Conservation (phyloP, 2,797 vertebrate species). For the Spatula versicolor region DNA sequence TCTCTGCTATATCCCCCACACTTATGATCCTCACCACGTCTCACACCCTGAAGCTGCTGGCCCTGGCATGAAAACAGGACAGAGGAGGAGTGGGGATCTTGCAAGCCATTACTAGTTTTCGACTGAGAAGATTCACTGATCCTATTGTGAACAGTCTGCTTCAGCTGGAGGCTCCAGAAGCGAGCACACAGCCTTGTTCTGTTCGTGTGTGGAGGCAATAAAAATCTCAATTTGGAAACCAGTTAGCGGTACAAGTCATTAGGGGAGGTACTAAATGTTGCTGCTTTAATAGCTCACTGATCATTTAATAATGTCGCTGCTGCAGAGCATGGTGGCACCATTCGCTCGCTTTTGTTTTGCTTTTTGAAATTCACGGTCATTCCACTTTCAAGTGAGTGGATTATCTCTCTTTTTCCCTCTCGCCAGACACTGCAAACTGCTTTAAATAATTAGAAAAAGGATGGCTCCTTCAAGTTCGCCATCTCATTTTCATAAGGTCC, state of each 20-base stretch:
- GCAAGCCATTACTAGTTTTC: conserved; percentile 26
- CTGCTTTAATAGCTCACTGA: conserved; percentile 76
- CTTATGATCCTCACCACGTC: neutral
- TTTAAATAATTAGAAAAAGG: conserved; percentile 70
- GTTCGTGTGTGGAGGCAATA: conserved; percentile 56
- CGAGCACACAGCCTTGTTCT: conserved; percentile 37
- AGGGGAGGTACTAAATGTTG: conserved; percentile 70
- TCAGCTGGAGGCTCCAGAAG: conserved; percentile 40
- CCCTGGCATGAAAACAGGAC: neutral
- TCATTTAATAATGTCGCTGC: conserved; percentile 75
- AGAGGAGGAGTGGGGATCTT: neutral
- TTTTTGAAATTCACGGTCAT: conserved; percentile 73
- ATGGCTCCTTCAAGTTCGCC: conserved; percentile 56
- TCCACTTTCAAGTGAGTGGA: conserved; percentile 60
- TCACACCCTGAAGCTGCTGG: conserved; percentile 10
- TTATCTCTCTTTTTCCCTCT: conserved; percentile 47
- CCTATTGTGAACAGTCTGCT: conserved; percentile 25
- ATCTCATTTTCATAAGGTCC: conserved; percentile 67
- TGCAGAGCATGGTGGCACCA: conserved; percentile 68
- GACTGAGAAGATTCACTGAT: conserved; percentile 22
- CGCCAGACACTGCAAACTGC: conserved; percentile 45
- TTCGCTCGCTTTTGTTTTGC: conserved; percentile 68
- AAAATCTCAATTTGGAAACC: conserved; percentile 73
- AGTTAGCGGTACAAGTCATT: conserved; percentile 72
- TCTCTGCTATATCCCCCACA: neutral